Conservation (phyloP, 2,113 vertebrate species). For the Scartelaos histophorus region DNA sequence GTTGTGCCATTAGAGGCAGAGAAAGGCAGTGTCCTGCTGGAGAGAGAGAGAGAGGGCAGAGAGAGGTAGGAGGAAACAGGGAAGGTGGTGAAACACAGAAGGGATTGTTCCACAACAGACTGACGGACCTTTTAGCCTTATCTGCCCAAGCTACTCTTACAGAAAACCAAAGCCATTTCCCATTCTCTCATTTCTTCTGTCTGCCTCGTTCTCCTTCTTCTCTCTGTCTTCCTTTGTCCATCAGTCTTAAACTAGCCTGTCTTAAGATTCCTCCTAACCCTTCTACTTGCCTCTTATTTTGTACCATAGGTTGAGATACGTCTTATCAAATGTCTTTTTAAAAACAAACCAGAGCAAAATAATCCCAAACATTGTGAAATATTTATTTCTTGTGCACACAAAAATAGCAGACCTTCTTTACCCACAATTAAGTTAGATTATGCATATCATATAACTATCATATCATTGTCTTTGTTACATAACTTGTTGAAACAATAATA, state of each 20-base stretch:
- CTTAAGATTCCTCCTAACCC: constrained; percentile 67
- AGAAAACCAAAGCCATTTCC: constrained; percentile 78
- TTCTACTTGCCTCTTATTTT: constrained; percentile 50
- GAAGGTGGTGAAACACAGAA: constrained; percentile 74
- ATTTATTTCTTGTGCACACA: too few relatives aligned
- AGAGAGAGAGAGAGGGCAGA: constrained; percentile 72
- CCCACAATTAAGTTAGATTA: too few relatives aligned
- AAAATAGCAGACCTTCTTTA: too few relatives aligned
- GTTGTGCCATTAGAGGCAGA: constrained; percentile 77
- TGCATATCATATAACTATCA: too few relatives aligned
- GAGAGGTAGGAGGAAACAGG: constrained; percentile 51
- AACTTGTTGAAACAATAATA: too few relatives aligned
- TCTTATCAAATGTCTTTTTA: background rate
- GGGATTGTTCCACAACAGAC: constrained; percentile 81
- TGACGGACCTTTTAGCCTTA: constrained; percentile 84
- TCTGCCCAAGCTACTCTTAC: constrained; percentile 82
- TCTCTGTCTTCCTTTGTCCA: constrained; percentile 72
- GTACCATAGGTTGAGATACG: constrained; percentile 59
- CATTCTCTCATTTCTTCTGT: constrained; percentile 78
- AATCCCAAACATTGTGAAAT: too few relatives aligned
- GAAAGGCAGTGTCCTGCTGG: constrained; percentile 71
- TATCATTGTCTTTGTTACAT: too few relatives aligned
- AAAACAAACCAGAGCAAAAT: background rate
- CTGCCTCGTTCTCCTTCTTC: constrained; percentile 61
- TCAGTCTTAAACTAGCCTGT: constrained; percentile 51